Conservation (phyloP, 23 tunicate species). For the Diplosoma virens region DNA sequence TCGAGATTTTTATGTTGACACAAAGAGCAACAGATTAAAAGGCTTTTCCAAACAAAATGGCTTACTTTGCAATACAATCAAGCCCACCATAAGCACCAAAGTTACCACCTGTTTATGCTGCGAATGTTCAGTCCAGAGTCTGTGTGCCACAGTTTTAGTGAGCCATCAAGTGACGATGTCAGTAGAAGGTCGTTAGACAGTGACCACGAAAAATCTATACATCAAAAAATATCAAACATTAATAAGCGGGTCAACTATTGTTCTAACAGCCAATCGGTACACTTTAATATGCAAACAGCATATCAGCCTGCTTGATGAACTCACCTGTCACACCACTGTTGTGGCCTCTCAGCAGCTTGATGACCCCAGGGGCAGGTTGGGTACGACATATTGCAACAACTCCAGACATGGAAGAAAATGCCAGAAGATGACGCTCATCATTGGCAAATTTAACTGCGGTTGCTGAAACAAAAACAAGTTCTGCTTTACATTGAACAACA, state of each 20-base stretch:
- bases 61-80: no score
- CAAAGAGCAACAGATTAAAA: no score
- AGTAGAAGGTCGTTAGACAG: conserved; percentile 87
- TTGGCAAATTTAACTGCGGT: conserved; percentile 86
- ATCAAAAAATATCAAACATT: no score
- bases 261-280: no score
- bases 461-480: conserved; percentile 45
- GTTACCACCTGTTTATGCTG: conserved; percentile 30
- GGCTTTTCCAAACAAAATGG: no score
- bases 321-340: conserved; percentile 63
- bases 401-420: conserved; percentile 74
- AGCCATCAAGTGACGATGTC: conserved; percentile 59
- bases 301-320: neutral
- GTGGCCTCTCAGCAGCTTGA: conserved; percentile 46
- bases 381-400: conserved; percentile 49
- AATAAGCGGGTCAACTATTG: no score
- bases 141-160: conserved; percentile 74
- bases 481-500: no score
- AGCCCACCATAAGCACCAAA: no score
- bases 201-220: conserved; percentile 93
- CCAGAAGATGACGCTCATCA: conserved; percentile 68
- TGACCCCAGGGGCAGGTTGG: conserved; percentile 44
- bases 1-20: no score
- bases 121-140: conserved; percentile 56
- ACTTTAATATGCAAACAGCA: no score